phyloP scores from a whole-genome alignment of 37 sponge, comb jelly and placozoan genomes.

The Amphimedon queenslandica region DNA sequence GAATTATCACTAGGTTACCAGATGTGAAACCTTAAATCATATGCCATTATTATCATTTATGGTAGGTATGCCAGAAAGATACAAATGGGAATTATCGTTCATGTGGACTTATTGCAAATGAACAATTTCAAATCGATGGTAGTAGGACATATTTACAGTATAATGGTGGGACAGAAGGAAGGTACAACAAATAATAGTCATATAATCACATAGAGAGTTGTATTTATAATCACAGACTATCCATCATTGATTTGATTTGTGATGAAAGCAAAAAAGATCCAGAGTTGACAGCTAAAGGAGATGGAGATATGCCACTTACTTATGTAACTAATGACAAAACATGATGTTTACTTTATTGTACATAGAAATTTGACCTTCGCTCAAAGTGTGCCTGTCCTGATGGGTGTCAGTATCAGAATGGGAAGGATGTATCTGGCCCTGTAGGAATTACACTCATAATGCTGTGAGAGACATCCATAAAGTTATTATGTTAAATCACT shows the following conservation, averaged over 20 bases:
- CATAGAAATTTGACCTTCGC: background rate
- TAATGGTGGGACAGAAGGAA: background rate
- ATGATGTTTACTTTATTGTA: background rate
- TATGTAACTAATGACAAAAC: background rate
- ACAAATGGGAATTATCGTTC: background rate
- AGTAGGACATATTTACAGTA: background rate
- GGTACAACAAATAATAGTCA: background rate
- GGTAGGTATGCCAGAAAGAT: background rate
- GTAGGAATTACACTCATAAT: background rate
- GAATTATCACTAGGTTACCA: too few species aligned
- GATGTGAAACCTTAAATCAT: too few species aligned
- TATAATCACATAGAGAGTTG: too few species aligned
- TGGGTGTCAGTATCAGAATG: background rate
- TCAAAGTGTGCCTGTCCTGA: slow-evolving; percentile 10
- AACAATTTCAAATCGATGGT: background rate
- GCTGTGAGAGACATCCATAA: background rate
- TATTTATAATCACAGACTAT: background rate
- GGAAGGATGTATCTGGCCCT: too few species aligned
- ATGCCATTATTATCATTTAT: too few species aligned
- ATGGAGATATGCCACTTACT: background rate
- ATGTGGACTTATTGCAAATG: background rate
- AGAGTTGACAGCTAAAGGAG: background rate
- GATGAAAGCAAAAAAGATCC: background rate
- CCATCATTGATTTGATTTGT: background rate
- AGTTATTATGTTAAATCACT: too few species aligned